Evolutionary conservation across 2,113 vertebrate genomes (phyloP).

Genomic region (Cyanoderma ruficeps): DNA sequence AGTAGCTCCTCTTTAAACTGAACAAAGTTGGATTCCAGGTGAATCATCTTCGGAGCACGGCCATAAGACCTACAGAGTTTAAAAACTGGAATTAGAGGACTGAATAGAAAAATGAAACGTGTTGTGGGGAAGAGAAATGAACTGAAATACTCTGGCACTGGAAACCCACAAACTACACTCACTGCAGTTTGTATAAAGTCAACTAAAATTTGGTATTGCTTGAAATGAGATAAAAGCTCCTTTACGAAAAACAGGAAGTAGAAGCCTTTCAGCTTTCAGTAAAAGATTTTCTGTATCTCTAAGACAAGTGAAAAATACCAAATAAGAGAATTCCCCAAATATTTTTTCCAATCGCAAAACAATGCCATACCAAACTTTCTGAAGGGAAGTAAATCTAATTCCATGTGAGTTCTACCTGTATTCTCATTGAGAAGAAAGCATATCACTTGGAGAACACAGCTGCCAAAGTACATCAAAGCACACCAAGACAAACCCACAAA

Average conservation of each 20-base stretch:
- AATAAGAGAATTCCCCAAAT: not conserved
- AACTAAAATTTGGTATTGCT: not conserved
- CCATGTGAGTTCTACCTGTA: not conserved
- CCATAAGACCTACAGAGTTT: constrained; percentile 87
- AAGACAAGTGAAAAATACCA: not conserved
- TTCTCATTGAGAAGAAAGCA: not conserved
- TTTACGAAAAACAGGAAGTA: not conserved
- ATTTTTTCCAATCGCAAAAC: not conserved
- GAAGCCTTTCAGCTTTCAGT: not conserved
- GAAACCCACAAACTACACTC: not conserved
- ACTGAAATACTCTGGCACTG: not conserved
- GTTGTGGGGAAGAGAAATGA: not conserved
- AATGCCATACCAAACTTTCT: not conserved
- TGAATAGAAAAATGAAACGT: not conserved
- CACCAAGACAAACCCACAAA: not conserved
- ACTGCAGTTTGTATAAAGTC: not conserved
- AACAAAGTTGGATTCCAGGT: constrained; percentile 98
- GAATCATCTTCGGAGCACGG: constrained; percentile 98
- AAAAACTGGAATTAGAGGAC: not conserved
- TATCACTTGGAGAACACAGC: not conserved
- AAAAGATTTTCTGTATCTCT: not conserved
- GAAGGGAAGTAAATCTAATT: not conserved
- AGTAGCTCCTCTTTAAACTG: constrained; percentile 98
- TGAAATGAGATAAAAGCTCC: not conserved
- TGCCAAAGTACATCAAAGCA: not conserved